Evolutionary conservation across 2,888 invertebrate species (phyloP), one percentile per base, ranked within the genome.

Genomic region (Dicranocentrus wangi): DNA sequence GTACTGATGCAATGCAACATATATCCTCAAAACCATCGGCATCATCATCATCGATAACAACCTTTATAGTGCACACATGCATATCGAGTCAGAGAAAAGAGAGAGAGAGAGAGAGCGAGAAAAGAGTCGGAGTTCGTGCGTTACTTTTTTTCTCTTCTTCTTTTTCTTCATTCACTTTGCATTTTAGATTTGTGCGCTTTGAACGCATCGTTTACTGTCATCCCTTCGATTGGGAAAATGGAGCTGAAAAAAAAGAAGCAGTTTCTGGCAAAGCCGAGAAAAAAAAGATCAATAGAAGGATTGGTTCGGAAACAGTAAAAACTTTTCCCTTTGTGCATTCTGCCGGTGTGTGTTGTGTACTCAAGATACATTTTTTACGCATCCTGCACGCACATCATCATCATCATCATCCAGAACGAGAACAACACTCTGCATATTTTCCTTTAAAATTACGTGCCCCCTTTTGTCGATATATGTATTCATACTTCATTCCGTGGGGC

Each of bases 281-380:
- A 21, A 21, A 19, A 51, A 61, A 69, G 77, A 77, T 77, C 77
- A 69, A 77, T 77, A 77, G n/a, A n/a, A 60, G 27, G 53, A 69
- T 77, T 47, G 61, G n/a, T 69, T 51, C 32, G 51, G n/a, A 47
- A 75, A 68, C 47, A 42, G 60, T 43, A 60, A 68, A 66, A 68
- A 23, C 60, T 60, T 76, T 55, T 66, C 27, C 39, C n/a, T 23
- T 68, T 58, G 58, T 69, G 69, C 68, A 69, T 61, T 61, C 53
- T 61, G 47, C 19, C 10, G 43, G 28, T 68, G 68, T 68, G 66
- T 47, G 53, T 13, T 47, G 13, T 43, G 5, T 61, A 47, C 53
- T 53, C 51, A 43, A 61, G 32, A 27, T 63, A 61, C 51, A 77
- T 53, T 61, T 21, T 73, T 69, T 77, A 77, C 63, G 69, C 69